Conservation (phyloP, 2,113 vertebrate species). For the Bubo blakistoni region DNA sequence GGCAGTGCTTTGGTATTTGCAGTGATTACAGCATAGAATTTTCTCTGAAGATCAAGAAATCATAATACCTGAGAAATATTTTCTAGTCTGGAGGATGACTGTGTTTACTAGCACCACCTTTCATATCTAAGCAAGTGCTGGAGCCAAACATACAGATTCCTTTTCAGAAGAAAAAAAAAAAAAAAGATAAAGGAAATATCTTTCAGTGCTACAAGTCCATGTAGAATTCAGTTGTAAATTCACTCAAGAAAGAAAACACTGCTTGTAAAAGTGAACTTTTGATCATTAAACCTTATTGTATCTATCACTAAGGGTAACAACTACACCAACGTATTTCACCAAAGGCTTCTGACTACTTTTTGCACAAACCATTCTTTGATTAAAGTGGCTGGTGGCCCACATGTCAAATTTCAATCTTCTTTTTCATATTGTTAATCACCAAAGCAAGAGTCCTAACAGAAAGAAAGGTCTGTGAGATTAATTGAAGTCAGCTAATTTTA, state of each 20-base stretch:
- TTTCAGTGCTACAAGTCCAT: background rate
- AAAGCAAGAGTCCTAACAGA: background rate
- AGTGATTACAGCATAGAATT: background rate
- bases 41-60: background rate
- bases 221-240: background rate
- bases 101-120: background rate
- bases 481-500: background rate
- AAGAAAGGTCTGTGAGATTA: background rate
- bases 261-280: background rate
- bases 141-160: background rate
- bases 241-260: background rate
- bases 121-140: background rate
- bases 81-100: background rate
- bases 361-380: background rate
- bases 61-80: background rate
- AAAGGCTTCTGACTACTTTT: background rate
- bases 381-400: background rate
- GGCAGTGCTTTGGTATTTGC: background rate
- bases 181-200: background rate
- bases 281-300: background rate
- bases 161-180: background rate
- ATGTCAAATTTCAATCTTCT: background rate
- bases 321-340: background rate
- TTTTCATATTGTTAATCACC: background rate
- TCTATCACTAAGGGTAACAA: background rate